Base-by-base conservation (phyloP, 2,888 invertebrate species). In the Notodonta ziczac region DNA sequence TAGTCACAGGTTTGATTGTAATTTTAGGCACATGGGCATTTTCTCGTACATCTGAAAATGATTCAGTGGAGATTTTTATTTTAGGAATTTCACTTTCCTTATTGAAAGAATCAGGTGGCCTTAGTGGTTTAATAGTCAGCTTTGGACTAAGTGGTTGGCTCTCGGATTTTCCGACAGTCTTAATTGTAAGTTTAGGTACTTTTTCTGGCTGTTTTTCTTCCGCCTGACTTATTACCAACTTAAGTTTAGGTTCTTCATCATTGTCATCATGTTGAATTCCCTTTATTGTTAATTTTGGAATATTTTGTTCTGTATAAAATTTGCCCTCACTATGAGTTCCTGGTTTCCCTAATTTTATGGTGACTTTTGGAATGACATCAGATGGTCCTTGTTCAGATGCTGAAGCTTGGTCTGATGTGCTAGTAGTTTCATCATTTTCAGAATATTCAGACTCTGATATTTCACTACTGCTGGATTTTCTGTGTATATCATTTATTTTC, bases 21-120 rank as follows among this genome's bases (percentile, higher is more conserved):
- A 95, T 88, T 88, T 95, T 95, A 76, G 95, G 95, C 80, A 95
- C 88, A 81, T 94, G 91, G 53, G 86, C 74, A 78, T 78, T 83
- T 73, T 91, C 91, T 77, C 85, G 89, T n/a, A 74, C 64, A 61
- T 88, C 88, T 66, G 78, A 73, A 74, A 79, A 74, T 61, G 82
- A 65, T 60, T 90, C 91, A 62, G 84, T 66, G 48, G 86, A 76
- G 65, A 87, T 84, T 70, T 86, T 90, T 13, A 83, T 61, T 74
- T 87, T 90, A 56, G 82, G 79, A 57, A 85, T 80, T 67, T 84
- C 77, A 73, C 56, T 74, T 57, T 87, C 90, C 71, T 81, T 85
- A 61, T 64, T 72, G 24, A 67, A 42, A 59, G 67, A 76, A 57
- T 91, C 93, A 64, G 86, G 84, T 42, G 89, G 83, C 78, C 91